Conservation (phyloP, 2,888 invertebrate species). For the Amblyjoppa fuscipennis region DNA sequence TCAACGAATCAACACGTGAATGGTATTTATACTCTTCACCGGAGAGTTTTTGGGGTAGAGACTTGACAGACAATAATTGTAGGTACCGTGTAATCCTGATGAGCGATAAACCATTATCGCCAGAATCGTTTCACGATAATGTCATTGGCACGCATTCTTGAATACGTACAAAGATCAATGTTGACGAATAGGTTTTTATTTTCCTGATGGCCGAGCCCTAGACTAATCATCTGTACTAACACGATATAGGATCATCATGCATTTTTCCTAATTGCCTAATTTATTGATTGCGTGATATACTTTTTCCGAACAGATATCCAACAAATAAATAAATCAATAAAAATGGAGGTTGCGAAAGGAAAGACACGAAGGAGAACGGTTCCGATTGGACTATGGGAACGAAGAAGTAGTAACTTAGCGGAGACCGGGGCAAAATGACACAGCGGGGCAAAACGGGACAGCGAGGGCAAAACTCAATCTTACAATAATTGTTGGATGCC, state of each 20-base stretch:
- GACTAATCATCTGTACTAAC: neutral
- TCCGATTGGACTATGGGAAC: neutral
- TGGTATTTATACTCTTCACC: constrained; percentile 9
- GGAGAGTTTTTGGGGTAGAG: constrained; percentile 1
- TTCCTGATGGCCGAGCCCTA: neutral
- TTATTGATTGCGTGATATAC: neutral
- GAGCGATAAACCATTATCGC: constrained; percentile 1
- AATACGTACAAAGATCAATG: neutral
- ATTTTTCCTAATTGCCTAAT: neutral
- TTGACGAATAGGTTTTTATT: neutral
- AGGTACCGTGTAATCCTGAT: neutral
- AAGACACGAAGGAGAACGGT: neutral
- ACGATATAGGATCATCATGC: neutral
- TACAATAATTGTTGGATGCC: too few relatives aligned
- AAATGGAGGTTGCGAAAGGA: neutral
- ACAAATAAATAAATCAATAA: neutral
- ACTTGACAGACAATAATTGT: neutral
- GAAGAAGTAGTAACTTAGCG: neutral
- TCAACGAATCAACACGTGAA: constrained; percentile 12
- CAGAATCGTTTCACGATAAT: constrained; percentile 31
- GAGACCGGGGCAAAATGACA: too few relatives aligned
- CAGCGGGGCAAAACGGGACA: too few relatives aligned
- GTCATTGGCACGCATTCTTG: neutral
- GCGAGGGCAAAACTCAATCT: too few relatives aligned
- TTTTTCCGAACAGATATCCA: neutral